These are phyloP conservation scores for Megalops cyprinoides DNA, from an alignment of 2,797 vertebrate species.

Conservation along the genomic window DNA sequence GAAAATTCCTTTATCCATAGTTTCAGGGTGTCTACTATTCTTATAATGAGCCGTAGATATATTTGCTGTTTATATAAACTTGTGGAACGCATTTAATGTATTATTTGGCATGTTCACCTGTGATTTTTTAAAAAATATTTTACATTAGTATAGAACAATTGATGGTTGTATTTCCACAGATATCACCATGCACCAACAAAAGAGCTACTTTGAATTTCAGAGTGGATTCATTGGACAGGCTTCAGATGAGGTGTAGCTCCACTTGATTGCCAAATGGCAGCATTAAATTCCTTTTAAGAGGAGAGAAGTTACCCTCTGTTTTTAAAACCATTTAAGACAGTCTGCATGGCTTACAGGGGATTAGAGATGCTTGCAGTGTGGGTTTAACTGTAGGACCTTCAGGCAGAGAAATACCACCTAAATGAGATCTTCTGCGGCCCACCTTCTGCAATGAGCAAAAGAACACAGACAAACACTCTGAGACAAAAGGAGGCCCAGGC, in stretches of 20 bases:
- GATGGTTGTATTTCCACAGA: background rate
- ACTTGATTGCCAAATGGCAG: background rate
- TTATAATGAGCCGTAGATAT: too few relatives aligned
- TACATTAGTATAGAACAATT: background rate
- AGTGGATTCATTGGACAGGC: too few relatives aligned
- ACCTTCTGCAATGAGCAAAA: background rate
- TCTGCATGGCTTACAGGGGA: background rate
- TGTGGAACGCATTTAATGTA: too few relatives aligned
- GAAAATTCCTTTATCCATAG: background rate
- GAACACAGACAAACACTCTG: background rate
- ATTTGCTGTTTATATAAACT: too few relatives aligned
- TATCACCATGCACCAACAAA: background rate
- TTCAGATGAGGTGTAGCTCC: background rate
- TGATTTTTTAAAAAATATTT: background rate
- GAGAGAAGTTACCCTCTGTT: background rate
- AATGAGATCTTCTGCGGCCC: background rate
- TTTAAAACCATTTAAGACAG: background rate
- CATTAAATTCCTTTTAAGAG: background rate
- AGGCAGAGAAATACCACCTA: background rate
- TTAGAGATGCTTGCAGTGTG: constrained; percentile 2
- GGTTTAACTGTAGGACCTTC: background rate
- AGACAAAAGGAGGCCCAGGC: background rate
- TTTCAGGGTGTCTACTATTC: too few relatives aligned
- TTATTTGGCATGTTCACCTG: background rate
- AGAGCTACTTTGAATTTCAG: too few relatives aligned